phyloP scores from a whole-genome alignment of 2,113 vertebrate genomes.

The Petaurus breviceps region DNA sequence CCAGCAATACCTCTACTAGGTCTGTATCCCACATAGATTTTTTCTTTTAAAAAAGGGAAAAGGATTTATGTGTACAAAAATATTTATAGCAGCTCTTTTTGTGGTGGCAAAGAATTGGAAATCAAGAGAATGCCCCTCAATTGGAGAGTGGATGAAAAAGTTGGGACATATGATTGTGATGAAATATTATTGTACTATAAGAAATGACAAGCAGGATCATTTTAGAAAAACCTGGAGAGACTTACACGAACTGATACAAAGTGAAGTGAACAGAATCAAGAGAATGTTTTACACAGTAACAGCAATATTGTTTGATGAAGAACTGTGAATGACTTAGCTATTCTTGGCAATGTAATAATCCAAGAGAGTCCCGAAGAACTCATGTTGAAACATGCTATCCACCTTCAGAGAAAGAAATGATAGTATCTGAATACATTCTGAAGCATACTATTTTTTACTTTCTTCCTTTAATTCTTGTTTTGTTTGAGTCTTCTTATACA shows the following conservation, averaged over 20 bases:
- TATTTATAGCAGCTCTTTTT: too few species aligned
- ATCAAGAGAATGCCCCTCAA: too few species aligned
- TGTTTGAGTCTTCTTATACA: neutral
- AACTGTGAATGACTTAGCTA: neutral
- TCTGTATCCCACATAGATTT: too few species aligned
- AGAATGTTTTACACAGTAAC: neutral
- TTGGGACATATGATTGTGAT: too few species aligned
- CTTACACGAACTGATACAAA: neutral
- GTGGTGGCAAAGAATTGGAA: too few species aligned
- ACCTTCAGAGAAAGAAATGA: too few species aligned
- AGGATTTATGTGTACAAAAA: too few species aligned
- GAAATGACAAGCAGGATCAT: neutral
- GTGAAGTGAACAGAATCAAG: neutral
- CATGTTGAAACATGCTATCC: neutral
- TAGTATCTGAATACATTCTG: neutral
- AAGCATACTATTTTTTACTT: neutral
- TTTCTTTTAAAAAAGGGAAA: too few species aligned
- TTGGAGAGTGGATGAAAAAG: too few species aligned
- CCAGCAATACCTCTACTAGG: too few species aligned
- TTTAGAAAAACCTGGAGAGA: neutral
- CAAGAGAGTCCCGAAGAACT: neutral
- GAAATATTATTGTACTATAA: too few species aligned
- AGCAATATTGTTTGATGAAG: neutral
- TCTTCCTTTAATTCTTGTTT: neutral
- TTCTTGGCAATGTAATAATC: neutral